Conservation (phyloP, 2,113 vertebrate species). For the Gadus chalcogrammus region DNA sequence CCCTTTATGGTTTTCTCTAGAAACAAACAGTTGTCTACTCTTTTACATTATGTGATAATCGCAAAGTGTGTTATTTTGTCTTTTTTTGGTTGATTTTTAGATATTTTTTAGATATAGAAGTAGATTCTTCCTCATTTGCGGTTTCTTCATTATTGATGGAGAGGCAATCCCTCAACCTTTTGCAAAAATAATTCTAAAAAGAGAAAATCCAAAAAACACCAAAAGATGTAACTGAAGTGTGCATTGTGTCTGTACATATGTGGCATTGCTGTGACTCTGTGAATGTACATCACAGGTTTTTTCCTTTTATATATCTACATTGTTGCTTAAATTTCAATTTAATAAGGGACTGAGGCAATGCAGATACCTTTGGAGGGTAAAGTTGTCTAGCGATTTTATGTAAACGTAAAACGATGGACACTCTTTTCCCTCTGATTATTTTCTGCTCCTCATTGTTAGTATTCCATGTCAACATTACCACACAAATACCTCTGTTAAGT, state of each 20-base stretch:
- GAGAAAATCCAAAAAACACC: not conserved
- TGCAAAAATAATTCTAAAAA: not conserved
- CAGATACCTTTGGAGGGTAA: too few relatives aligned
- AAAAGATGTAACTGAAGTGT: not conserved
- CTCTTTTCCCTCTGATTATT: too few relatives aligned
- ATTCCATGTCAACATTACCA: too few relatives aligned
- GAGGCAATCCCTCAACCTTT: not conserved
- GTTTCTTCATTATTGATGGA: not conserved
- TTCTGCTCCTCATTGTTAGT: too few relatives aligned
- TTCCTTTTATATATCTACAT: not conserved
- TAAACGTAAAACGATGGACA: too few relatives aligned
- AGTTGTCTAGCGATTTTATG: too few relatives aligned
- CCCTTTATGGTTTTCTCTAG: slow-evolving; percentile 1
- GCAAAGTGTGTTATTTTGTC: not conserved
- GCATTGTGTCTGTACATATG: not conserved
- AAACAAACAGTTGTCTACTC: not conserved
- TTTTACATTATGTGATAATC: slow-evolving; percentile 3
- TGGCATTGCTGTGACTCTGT: too few relatives aligned
- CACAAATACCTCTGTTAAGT: too few relatives aligned
- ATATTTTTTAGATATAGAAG: not conserved
- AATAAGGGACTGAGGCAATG: too few relatives aligned
- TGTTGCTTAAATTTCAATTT: not conserved
- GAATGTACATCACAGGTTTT: not conserved
- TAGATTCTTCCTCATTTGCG: not conserved
- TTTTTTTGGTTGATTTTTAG: not conserved